These are phyloP conservation scores for Drosophila macrospina DNA, from an alignment of 2,888 invertebrate species.

Conservation along the genomic window DNA sequence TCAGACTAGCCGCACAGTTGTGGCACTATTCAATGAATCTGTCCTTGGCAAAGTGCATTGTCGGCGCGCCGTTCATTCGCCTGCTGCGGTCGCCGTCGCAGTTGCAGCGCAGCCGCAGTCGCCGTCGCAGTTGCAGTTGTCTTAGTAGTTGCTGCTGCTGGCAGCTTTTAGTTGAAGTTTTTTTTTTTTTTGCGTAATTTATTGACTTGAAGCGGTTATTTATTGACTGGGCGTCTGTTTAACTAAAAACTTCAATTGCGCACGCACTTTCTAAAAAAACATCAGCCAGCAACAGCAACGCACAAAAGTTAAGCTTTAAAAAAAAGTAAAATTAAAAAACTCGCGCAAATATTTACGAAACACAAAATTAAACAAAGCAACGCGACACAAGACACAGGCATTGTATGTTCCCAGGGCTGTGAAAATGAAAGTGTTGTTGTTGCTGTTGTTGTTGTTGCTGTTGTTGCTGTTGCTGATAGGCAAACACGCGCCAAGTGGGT, in stretches of 20 bases:
- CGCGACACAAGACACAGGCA: slow-evolving; percentile 66
- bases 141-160: slow-evolving; percentile 45
- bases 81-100: slow-evolving; percentile 33
- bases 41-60: slow-evolving; percentile 85
- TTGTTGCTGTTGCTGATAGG: slow-evolving; percentile 53
- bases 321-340: slow-evolving; percentile 21
- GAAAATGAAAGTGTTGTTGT: slow-evolving; percentile 76
- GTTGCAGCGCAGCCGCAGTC: neutral
- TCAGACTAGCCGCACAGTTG: slow-evolving; percentile 32
- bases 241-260: slow-evolving; percentile 69
- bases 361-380: slow-evolving; percentile 66
- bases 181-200: slow-evolving; percentile 66
- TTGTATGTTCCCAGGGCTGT: slow-evolving; percentile 64
- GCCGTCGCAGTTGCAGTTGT: slow-evolving; percentile 11
- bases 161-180: slow-evolving; percentile 47
- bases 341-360: slow-evolving; percentile 73
- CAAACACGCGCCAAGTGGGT: slow-evolving; percentile 74
- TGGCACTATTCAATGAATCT: slow-evolving; percentile 83
- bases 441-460: slow-evolving; percentile 50
- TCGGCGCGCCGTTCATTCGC: slow-evolving; percentile 80
- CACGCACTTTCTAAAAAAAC: slow-evolving; percentile 79
- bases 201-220: slow-evolving; percentile 75
- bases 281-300: neutral
- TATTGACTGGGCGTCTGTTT: slow-evolving; percentile 67
- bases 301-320: slow-evolving; percentile 8